Evolutionary conservation across 2,888 invertebrate species (phyloP), one percentile per base, ranked within the genome.

Genomic region (Luperina nickerlii): DNA sequence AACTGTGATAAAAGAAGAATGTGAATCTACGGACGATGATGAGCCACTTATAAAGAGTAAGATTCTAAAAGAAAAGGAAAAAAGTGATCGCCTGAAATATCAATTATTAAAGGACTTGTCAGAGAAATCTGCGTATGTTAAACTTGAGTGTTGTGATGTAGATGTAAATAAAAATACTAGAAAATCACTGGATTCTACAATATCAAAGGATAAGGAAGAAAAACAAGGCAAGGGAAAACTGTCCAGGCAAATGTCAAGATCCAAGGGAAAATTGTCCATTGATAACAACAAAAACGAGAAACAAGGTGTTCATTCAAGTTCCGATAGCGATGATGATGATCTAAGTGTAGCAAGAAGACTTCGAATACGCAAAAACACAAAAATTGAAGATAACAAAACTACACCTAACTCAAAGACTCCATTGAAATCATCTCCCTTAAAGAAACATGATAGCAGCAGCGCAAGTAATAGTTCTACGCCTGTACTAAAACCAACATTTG

Each of bases 401-500:
- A 74, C 87, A 63, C 27, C 90, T 66, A 42, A 89, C 86, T 88
- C 84, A 84, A 94, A 97, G 94, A 92, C 95, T 82, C 93, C 95
- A 4, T 89, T 90, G 13, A 95, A 97, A 92, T 92, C 95, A 38
- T 92, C 95, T 27, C 93, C 95, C 24, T 82, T 90, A 2, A 95
- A 96, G 87, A 96, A 95, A 92, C 89, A 94, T 82, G 95, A 97
- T 78, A 93, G 90, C 87, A 94, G 92, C 81, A 92, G 91, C 82
- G 91, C 93, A 67, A 95, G 94, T 86, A 94, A 91, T 82, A 93
- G 94, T 90, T 95, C 96, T 18, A 95, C 95, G 18, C 94, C 94
- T 27, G 87, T 94, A 45, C 94, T 94, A 54, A 98, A 98, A 92
- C 97, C 98, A n/a, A 95, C 97, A 57, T 98, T 98, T 91, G 98